Base-by-base conservation (phyloP, 2,888 invertebrate species). In the Mesoligia furuncula region DNA sequence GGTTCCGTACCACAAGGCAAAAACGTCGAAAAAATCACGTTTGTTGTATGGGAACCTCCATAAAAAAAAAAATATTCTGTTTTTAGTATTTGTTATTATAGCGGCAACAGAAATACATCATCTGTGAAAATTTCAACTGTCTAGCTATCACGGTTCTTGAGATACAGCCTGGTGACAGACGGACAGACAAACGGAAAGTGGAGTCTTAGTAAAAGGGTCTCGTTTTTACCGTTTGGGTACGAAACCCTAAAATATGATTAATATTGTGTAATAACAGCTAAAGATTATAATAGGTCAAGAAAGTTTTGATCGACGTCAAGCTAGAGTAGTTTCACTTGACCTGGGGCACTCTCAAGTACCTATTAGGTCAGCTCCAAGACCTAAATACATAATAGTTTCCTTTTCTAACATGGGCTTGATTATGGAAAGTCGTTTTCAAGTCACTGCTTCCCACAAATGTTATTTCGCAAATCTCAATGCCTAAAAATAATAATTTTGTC, bases 261-360 rank as follows among this genome's bases (percentile, higher is more conserved):
- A 15, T 69, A 11, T 24, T 36, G 57, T 36, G 42, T 15, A 51
- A 17, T 9, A 20, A 42, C 15, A 71, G 24, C 54, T 11, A 51
- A 75, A 57, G 6, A 31, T 51, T 73, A n/a, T n/a, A 57, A 36
- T n/a, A 59, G 57, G 59, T 54, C 54, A 79, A 80, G 36, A 51
- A 54, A 31, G 24, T 27, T 27, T 61, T 36, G 15, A 61, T 45
- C 59, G 24, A 79, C 4, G 59, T 20, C 31, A 59, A 57, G 31
- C 48, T 79, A 73, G 9, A 57, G 13, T 36, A 45, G 24, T 62
- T 48, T 73, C 17, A 54, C 24, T 57, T 27, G 75, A 75, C 39
- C 62, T 48, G 31, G 24, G 15, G 27, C 39, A 48, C 24, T 73
- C 27, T 61, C 36, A 74, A 57, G 31, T 75, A 71, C 11, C 20